Base-by-base conservation (phyloP, 2,888 invertebrate species). In the Limenitis arthemis region DNA sequence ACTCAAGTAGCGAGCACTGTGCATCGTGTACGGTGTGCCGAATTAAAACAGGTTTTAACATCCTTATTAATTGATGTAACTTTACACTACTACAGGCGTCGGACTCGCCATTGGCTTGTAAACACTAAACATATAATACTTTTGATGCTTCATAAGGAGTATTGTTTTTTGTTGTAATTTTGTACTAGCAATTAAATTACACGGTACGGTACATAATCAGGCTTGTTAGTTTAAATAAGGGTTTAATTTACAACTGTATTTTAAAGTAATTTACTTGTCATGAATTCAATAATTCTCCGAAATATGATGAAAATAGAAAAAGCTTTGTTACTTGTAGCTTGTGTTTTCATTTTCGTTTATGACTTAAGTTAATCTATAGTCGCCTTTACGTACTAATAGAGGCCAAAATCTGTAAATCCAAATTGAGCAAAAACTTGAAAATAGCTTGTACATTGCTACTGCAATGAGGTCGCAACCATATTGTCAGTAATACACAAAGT, bases 51-150 rank as follows among this genome's bases (percentile, higher is more conserved):
- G 55, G 58, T 62, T 61, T n/a, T 58, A 55, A 54, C 61, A 56
- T 57, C 60, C 56, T 58, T 61, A 51, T 54, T 60, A 53, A 53
- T 62, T 61, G 66, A 64, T 62, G 61, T 63, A 54, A 55, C 54
- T 31, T 59, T 47, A 61, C 55, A 55, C 54, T 44, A 38, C 28
- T 39, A 12, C 48, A 44, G 44, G 30, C 39, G 48, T 51, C 50
- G 44, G 30, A 36, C 44, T 51, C 50, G 43, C 51, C 43, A 41
- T 37, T 47, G 43, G 36, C 53, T 44, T 49, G 49, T 53, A 39
- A 44, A 49, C 44, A 49, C 11, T 44, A 49, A 52, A 55, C 51
- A 47, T 51, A 34, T 31, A 49, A 29, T 39, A 11, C 33, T 33
- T 44, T 33, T 47, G 47, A 20, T 42, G 49, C 43, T 31, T 30